These are phyloP conservation scores for Coracopsis vasa DNA, from an alignment of 2,113 vertebrate species.

Conservation along the genomic window DNA sequence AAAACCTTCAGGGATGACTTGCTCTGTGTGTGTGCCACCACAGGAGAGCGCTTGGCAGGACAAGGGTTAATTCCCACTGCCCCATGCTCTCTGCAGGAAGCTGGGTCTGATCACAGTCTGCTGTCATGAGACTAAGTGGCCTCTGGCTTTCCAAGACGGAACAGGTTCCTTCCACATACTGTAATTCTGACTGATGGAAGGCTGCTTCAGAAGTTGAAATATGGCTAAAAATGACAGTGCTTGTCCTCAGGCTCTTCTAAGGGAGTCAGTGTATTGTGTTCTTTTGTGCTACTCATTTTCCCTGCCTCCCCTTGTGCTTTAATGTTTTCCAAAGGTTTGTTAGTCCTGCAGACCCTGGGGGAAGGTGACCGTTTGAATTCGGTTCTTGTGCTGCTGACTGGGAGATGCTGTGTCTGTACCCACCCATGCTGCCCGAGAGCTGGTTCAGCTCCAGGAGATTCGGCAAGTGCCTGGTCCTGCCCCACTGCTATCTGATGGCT, in stretches of 20 bases:
- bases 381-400: background rate
- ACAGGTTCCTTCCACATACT: constrained; percentile 20
- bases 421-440: background rate
- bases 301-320: background rate
- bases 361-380: fast-evolving
- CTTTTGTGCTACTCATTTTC: background rate
- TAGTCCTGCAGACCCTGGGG: background rate
- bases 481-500: background rate
- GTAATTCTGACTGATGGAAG: constrained; percentile 16
- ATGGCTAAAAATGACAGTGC: background rate
- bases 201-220: constrained; percentile 27
- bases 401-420: background rate
- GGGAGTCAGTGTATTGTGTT: background rate
- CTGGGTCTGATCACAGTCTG: background rate
- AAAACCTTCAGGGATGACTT: background rate
- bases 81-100: background rate
- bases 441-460: background rate
- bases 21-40: background rate
- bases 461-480: fast-evolving
- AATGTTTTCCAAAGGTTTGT: background rate
- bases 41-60: background rate
- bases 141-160: constrained; percentile 45
- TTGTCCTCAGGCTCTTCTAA: constrained; percentile 26
- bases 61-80: background rate
- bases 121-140: background rate